Evolutionary conservation across 2,113 vertebrate species (phyloP).

Genomic region (Noctilio leporinus): DNA sequence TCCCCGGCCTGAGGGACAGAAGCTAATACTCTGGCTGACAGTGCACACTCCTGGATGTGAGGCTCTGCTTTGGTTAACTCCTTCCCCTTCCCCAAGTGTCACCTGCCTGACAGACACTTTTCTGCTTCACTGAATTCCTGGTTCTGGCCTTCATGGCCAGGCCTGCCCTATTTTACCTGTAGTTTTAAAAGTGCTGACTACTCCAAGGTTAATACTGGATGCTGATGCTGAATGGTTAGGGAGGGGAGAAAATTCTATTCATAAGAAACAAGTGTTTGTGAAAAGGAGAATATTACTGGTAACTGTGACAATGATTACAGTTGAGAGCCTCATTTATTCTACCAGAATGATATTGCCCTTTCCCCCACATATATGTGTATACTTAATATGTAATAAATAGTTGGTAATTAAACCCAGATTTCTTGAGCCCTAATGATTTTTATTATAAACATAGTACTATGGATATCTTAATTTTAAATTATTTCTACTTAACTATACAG

Average conservation of each 20-base stretch:
- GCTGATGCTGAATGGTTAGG: neutral
- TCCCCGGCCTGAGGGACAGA: no score
- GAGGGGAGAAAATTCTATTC: neutral
- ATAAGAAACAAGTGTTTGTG: neutral
- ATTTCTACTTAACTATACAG: neutral
- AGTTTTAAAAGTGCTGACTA: neutral
- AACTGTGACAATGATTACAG: neutral
- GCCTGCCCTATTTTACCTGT: neutral
- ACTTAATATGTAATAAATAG: neutral
- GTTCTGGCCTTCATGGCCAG: neutral
- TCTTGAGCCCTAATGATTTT: neutral
- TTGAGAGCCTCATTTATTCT: neutral
- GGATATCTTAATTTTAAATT: neutral
- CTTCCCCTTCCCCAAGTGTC: neutral
- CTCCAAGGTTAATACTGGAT: neutral
- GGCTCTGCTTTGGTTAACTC: neutral
- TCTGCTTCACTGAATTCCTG: neutral
- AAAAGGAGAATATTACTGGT: neutral
- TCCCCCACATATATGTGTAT: neutral
- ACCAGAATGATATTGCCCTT: neutral
- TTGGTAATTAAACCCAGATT: neutral
- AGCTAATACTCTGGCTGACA: neutral
- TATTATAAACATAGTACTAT: neutral
- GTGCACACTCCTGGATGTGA: neutral
- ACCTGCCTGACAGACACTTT: neutral